These are phyloP conservation scores for Trichopoda pennipes DNA, from an alignment of 2,888 invertebrate species.

Conservation along the genomic window DNA sequence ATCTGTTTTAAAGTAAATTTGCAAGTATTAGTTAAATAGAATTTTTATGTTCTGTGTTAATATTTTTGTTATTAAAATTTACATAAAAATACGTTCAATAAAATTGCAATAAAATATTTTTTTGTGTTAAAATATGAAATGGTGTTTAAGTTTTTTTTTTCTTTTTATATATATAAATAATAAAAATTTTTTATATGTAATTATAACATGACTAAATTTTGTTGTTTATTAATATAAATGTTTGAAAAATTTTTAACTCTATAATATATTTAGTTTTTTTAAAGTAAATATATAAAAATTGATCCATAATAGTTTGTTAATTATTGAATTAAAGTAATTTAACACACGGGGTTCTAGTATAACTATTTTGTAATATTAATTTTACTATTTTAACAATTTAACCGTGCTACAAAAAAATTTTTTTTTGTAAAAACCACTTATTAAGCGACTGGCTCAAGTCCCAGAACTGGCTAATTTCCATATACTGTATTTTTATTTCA, in stretches of 20 bases:
- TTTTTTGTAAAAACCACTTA: background rate
- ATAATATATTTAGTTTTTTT: conserved; percentile 35
- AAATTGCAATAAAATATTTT: conserved; percentile 50
- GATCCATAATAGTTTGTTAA: conserved; percentile 60
- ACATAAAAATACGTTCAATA: conserved; percentile 55
- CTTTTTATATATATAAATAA: conserved; percentile 17
- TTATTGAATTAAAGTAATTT: conserved; percentile 21
- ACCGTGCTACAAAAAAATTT: background rate
- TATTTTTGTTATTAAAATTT: conserved; percentile 40
- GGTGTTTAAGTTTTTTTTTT: background rate
- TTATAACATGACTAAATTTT: conserved; percentile 1
- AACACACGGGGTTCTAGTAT: conserved; percentile 11
- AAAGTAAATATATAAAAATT: conserved; percentile 67
- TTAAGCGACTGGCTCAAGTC: too few species aligned
- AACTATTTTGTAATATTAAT: background rate
- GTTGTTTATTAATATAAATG: conserved; percentile 6
- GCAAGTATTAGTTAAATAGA: background rate
- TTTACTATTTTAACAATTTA: background rate
- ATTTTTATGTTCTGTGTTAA: conserved; percentile 26
- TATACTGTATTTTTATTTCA: too few species aligned
- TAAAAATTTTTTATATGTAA: conserved; percentile 16
- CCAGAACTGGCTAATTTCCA: too few species aligned
- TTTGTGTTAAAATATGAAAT: conserved; percentile 6
- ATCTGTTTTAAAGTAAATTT: background rate
- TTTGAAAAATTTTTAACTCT: conserved; percentile 22